Evolutionary conservation across 2,888 invertebrate genomes (phyloP).

Genomic region (Elegia similella): DNA sequence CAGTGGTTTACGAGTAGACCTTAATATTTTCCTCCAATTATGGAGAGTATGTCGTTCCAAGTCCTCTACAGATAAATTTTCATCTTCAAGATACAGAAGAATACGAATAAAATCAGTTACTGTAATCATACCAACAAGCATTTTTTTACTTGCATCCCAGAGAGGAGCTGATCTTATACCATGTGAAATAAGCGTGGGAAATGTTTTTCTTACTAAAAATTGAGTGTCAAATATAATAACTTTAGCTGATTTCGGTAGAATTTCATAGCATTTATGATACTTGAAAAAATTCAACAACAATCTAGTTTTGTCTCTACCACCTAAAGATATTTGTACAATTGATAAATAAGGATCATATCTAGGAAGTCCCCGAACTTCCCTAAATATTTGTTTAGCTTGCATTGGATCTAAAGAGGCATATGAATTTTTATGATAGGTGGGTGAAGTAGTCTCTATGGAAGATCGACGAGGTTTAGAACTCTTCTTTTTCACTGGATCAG

Average conservation of each 20-base stretch:
- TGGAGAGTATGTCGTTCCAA: slow-evolving; percentile 72
- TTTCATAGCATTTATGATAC: slow-evolving; percentile 77
- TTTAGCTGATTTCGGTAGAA: slow-evolving; percentile 75
- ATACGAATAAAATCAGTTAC: slow-evolving; percentile 76
- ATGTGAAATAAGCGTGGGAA: slow-evolving; percentile 73
- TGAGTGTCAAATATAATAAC: slow-evolving; percentile 77
- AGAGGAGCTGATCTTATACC: slow-evolving; percentile 75
- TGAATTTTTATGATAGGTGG: slow-evolving; percentile 76
- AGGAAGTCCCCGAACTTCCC: slow-evolving; percentile 73
- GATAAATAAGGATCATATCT: slow-evolving; percentile 77
- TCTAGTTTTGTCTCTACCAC: slow-evolving; percentile 73
- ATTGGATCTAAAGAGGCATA: slow-evolving; percentile 72
- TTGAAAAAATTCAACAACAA: slow-evolving; percentile 74
- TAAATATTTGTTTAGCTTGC: slow-evolving; percentile 73
- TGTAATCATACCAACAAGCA: slow-evolving; percentile 74
- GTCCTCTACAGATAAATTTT: slow-evolving; percentile 69
- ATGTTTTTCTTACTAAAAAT: slow-evolving; percentile 72
- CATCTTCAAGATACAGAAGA: slow-evolving; percentile 63
- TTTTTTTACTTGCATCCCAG: slow-evolving; percentile 71
- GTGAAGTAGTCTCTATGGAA: slow-evolving; percentile 74
- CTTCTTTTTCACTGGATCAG: slow-evolving; percentile 66
- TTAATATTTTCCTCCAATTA: slow-evolving; percentile 70
- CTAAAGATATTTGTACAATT: slow-evolving; percentile 75
- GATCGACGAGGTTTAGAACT: slow-evolving; percentile 64
- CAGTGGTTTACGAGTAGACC: slow-evolving; percentile 62